phyloP scores from a whole-genome alignment of 2,888 invertebrate genomes.

The Heliconius charithonia region DNA sequence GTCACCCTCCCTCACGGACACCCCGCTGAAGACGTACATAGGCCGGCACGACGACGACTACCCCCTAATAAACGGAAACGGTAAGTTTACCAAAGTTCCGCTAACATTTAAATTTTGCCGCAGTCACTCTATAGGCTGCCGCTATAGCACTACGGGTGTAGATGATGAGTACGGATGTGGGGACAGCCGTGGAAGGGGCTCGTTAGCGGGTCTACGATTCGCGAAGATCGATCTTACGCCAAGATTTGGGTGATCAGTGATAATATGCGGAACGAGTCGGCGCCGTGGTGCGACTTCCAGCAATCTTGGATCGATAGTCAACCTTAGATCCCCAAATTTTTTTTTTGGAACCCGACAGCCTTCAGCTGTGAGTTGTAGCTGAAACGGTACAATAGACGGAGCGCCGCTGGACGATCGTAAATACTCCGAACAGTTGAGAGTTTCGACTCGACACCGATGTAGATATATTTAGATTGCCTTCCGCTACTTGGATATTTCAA shows the following conservation, averaged over 20 bases:
- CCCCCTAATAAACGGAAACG: conserved; percentile 90
- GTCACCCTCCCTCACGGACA: conserved; percentile 94
- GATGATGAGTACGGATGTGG: background rate
- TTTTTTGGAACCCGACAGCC: conserved; percentile 28
- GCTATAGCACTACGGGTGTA: conserved; percentile 13
- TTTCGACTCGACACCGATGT: conserved; percentile 51
- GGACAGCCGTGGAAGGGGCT: background rate
- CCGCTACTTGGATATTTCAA: conserved; percentile 50
- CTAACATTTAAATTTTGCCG: conserved; percentile 62
- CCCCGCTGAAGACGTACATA: conserved; percentile 93
- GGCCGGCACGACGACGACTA: conserved; percentile 92
- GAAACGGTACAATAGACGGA: conserved; percentile 35
- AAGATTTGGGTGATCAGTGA: conserved; percentile 28
- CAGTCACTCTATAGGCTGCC: conserved; percentile 54
- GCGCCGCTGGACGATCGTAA: conserved; percentile 48
- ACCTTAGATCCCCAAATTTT: conserved; percentile 64
- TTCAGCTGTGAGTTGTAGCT: background rate
- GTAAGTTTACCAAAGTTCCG: conserved; percentile 68
- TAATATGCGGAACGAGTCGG: conserved; percentile 44
- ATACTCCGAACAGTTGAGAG: conserved; percentile 52
- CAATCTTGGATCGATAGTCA: conserved; percentile 75
- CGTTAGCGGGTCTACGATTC: background rate
- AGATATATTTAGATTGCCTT: conserved; percentile 53
- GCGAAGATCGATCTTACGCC: conserved; percentile 25
- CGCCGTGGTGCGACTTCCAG: conserved; percentile 57